phyloP scores from a whole-genome alignment of 2,797 vertebrate genomes.

The Cacajao melanocephalus region DNA sequence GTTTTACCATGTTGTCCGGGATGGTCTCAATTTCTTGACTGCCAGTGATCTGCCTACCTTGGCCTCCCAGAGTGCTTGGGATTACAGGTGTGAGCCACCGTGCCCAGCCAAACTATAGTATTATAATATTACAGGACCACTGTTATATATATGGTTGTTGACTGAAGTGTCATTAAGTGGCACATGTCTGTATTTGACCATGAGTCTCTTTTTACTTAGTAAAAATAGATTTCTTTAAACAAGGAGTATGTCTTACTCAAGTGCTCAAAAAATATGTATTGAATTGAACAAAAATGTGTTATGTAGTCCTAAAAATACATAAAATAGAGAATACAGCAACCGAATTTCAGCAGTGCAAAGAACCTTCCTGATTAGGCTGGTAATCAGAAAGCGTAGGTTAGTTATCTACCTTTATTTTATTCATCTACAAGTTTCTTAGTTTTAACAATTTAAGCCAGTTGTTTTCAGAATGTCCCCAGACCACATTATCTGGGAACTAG shows the following conservation, averaged over 20 bases:
- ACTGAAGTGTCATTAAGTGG: neutral
- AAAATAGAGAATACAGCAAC: neutral
- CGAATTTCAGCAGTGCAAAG: neutral
- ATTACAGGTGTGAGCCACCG: neutral
- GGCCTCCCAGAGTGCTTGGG: neutral
- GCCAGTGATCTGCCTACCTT: neutral
- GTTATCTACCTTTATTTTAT: neutral
- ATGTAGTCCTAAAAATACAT: neutral
- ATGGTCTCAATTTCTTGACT: neutral
- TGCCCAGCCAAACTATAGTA: neutral
- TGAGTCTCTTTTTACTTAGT: neutral
- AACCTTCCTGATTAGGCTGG: neutral
- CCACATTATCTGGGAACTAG: neutral
- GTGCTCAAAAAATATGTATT: neutral
- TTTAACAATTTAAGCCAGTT: neutral
- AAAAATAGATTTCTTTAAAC: neutral
- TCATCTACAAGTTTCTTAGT: neutral
- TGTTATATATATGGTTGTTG: neutral
- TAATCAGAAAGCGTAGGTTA: neutral
- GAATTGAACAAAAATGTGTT: constrained; percentile 22
- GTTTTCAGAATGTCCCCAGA: constrained; percentile 14
- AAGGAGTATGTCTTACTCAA: neutral
- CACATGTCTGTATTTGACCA: neutral
- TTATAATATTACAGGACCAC: neutral
- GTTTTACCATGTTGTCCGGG: neutral